A percentile compares a stretch with the other conserved stretches of the same genome.
These are phyloP conservation scores for Prietella phreatophila DNA, from an alignment of 2,113 vertebrate genomes.

Conservation along the genomic window DNA sequence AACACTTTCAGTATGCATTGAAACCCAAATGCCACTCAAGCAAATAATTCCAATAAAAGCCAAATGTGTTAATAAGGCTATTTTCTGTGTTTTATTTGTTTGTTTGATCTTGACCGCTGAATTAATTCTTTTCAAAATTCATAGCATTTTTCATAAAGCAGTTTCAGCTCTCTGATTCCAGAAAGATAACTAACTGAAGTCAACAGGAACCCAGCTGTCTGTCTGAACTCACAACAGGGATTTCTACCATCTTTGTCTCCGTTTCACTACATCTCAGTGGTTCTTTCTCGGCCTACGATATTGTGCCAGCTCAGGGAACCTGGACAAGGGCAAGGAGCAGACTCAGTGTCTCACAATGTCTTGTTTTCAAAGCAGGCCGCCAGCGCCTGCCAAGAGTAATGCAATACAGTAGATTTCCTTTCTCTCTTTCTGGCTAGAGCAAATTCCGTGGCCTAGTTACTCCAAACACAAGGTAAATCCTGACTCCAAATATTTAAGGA, in stretches of 20 bases:
- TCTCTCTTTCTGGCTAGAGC: constrained; percentile 1
- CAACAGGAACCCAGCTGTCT: background rate
- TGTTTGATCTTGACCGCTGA: background rate
- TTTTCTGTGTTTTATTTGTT: background rate
- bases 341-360: constrained; percentile 33
- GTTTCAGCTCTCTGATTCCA: background rate
- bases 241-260: background rate
- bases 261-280: background rate
- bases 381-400: constrained; percentile 30
- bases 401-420: constrained; percentile 42
- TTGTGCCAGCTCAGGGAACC: constrained; percentile 24
- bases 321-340: constrained; percentile 25
- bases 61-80: constrained; percentile 28
- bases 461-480: constrained; percentile 56
- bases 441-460: constrained; percentile 45
- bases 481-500: constrained; percentile 75
- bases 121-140: background rate
- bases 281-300: constrained; percentile 25
- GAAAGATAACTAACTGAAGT: constrained; percentile 1
- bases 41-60: constrained; percentile 35
- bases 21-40: constrained; percentile 40
- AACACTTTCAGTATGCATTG: constrained; percentile 29
- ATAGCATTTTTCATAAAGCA: background rate
- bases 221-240: background rate
- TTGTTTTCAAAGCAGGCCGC: constrained; percentile 25